Base-by-base conservation (phyloP, 2,888 invertebrate genomes). In the Panopea generosa region DNA sequence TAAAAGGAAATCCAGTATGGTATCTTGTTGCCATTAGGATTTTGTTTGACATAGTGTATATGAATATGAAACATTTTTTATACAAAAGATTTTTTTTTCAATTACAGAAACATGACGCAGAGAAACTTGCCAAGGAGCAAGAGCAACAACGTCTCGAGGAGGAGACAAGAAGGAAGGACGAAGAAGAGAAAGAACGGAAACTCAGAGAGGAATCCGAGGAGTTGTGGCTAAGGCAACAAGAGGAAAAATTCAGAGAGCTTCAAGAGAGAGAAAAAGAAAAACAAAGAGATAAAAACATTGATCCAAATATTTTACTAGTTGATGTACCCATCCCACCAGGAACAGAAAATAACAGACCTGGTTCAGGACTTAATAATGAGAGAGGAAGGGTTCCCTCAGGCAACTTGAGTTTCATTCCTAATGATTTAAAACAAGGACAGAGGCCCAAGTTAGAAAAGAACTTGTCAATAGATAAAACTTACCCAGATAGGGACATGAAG, bases 201-300 rank as follows among this genome's bases (percentile, higher is more conserved):
- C 70, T 86, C 18, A 78, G 82, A 26, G 84, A 77, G 20, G 88
- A 90, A 70, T 87, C 89, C 7, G 90, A 91, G 72, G 87, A 89
- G 82, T 79, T 86, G 73, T 85, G 89, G 81, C 80, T 87, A 33
- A 50, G 38, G 18, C 68, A 67, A n/a, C 89, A 88, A 59, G 89
- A 89, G 60, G 84, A 88, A 62, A 80, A 84, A 65, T 87, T 89
- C 63, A 82, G 83, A 65, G 84, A 86, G 63, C 85, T 88, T 60
- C 85, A 89, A 65, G 90, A 90, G 56, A 65, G 66, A 29, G 76
- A 78, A 60, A 78, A 77, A 69, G 74, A 78, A 52, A 76, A 72
- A 57, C 72, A 72, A 20, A 65, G 52, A 2, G 69, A 70, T 16
- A 76, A 69, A 67, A 57, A 80, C 22, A 66, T 33, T 59, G 69